Evolutionary conservation across 1,140 invertebrate genomes (phyloP), one percentile per base, ranked within the genome.

Genomic region (Atta colombica): DNA sequence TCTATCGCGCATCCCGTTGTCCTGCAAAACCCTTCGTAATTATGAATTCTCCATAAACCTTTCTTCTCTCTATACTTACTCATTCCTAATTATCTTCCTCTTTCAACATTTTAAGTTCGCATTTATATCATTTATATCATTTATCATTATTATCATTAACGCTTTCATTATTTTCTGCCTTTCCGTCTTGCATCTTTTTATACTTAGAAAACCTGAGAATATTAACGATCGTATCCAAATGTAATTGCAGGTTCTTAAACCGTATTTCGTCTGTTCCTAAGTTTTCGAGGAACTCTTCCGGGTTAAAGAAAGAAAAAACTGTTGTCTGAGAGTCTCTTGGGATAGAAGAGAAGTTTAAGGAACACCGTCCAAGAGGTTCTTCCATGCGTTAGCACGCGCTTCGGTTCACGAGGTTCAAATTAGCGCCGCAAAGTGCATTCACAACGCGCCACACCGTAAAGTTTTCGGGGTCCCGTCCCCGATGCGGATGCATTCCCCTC

Each of bases 391-490:
- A 58, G 3, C 49, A 35, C 16, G 7, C 53, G 58, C 10, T n/a
- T 58, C 25, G 18, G 16, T 16, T 63, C n/a, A 45, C 51, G 53
- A 72, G 66, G 12, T 58, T 71, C 28, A 81, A 72, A 81, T 85
- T 85, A 25, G 28, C 71, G 58, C 14, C n/a, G 65, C n/a, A 45
- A 68, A 60, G 78, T 60, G 66, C 65, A 69, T 5, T 31, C 60
- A 61, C 45, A 61, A 68, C 21, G 77, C 63, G 49, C n/a, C 45
- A 16, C 58, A 77, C 81, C 58, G 81, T 85, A 77, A 85, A 85
- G 39, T 77, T 77, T 85, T 63, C 81, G 81, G 58, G 39, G 12
- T 10, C 28, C 51, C 28, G 21, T 72, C 49, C 25, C 51, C 49
- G 25, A 28, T 39, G 21, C 58, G 75, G 61, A 28, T 66, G 77